These are phyloP conservation scores for Oegoconia quadripuncta DNA, from an alignment of 2,888 invertebrate genomes.

Conservation along the genomic window DNA sequence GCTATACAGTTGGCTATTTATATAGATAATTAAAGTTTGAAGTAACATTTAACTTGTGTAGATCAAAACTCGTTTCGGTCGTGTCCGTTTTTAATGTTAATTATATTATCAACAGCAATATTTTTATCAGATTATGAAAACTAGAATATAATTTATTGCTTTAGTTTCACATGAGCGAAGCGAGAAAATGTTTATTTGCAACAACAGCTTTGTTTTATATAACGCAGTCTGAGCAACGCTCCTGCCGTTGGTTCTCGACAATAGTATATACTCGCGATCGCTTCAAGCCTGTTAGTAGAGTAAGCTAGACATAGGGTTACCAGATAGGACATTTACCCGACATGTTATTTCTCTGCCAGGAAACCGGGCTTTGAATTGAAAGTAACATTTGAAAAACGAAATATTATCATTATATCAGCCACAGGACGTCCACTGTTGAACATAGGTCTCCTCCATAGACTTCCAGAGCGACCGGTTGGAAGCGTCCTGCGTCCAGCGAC, in stretches of 20 bases:
- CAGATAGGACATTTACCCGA: too few relatives aligned
- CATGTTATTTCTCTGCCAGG: too few relatives aligned
- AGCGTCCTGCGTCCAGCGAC: too few relatives aligned
- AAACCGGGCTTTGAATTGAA: too few relatives aligned
- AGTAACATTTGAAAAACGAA: too few relatives aligned
- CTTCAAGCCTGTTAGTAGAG: too few relatives aligned
- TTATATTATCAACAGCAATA: slow-evolving; percentile 57
- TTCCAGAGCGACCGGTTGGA: too few relatives aligned
- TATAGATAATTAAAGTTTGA: slow-evolving; percentile 27
- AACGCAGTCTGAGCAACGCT: slow-evolving; percentile 6
- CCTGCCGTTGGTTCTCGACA: neutral
- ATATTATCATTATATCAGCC: too few relatives aligned
- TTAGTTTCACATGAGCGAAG: slow-evolving; percentile 35
- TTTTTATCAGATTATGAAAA: slow-evolving; percentile 46
- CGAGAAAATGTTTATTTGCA: slow-evolving; percentile 13
- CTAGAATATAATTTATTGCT: slow-evolving; percentile 53
- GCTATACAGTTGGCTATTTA: slow-evolving; percentile 38
- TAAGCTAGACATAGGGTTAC: too few relatives aligned
- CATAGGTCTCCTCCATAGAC: too few relatives aligned
- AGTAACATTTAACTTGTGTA: slow-evolving; percentile 41
- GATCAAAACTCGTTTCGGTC: slow-evolving; percentile 38
- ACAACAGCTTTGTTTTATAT: slow-evolving; percentile 13
- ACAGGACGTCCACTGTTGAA: too few relatives aligned
- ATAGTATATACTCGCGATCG: too few relatives aligned
- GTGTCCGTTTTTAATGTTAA: slow-evolving; percentile 44